Evolutionary conservation across 1,140 invertebrate genomes (phyloP), one percentile per base, ranked within the genome.

Genomic region (Caenorhabditis remanei): DNA sequence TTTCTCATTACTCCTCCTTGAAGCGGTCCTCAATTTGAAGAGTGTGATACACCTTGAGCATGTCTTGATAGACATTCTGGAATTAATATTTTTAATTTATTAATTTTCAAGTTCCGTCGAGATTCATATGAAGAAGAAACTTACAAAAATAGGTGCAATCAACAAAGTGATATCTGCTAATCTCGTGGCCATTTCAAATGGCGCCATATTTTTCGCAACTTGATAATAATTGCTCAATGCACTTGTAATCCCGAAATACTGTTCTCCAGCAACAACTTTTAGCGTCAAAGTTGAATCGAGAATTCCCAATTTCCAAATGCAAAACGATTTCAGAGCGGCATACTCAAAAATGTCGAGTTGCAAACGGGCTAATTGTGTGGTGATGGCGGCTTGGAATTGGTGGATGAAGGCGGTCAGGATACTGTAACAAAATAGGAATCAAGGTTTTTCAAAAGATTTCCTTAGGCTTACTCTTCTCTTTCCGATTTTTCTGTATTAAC

Each of bases 1-100:
- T 32, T 65, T 24, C 9, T 40, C 14, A 3, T 67, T 67, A 67
- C 19, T 67, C 65, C 11, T 67, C 65, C 32, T 43, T 43, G 40
- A 67, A 67, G 41, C 65, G 41, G 43, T 67, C 65, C 65, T 71
- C 65, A 71, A 71, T 71, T 71, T 71, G 65, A 43, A 71, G 65
- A 21, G 11, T 71, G 21, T 71, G 65, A 21, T 71, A 71, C 40
- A 71, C 0, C 21, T 43, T 46, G 65, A 71, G 65, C 65, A 71
- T 71, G 40, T 71, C 65, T 71, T n/a, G 65, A 19, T 71, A 71
- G 65, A 71, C 41, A 71, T 71, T 71, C 65, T 71, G 41, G 4
- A 71, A 71, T 16, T 11, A 58, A 19, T 11, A 58, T 50, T 50
- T 50, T 13, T 50, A 50, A 13, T 50, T 50, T 50, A 7, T 50